Evolutionary conservation across 64 coral and sea anemone species (phyloP).

Genomic region (Platygyra sinensis): DNA sequence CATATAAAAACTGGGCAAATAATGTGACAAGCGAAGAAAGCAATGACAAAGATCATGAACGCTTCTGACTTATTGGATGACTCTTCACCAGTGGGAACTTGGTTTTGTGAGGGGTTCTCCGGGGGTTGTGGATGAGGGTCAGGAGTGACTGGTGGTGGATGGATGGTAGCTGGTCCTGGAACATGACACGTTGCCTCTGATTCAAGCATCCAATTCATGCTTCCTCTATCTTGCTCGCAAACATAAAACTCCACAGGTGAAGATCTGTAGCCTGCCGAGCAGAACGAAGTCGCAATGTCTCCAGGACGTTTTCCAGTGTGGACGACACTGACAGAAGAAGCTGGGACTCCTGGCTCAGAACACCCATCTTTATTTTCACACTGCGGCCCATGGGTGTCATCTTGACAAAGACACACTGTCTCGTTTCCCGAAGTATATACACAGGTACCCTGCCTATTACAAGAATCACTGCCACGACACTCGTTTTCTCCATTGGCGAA

Average conservation of each 20-base stretch:
- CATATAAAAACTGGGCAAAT: conserved; percentile 48
- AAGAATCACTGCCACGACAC: not conserved
- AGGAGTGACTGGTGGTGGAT: not conserved
- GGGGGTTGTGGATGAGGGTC: not conserved
- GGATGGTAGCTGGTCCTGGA: not conserved
- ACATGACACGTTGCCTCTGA: conserved; percentile 38
- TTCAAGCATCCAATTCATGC: conserved; percentile 24
- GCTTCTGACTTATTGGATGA: conserved; percentile 4
- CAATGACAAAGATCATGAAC: conserved; percentile 58
- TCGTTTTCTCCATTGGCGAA: conserved; percentile 38
- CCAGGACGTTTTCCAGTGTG: conserved; percentile 25
- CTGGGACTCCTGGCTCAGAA: not conserved
- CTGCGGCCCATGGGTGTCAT: not conserved
- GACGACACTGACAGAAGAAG: not conserved
- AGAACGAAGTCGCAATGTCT: conserved; percentile 56
- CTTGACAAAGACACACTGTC: conserved; percentile 32
- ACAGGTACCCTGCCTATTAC: conserved; percentile 30
- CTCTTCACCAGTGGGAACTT: not conserved
- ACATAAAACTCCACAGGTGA: conserved; percentile 44
- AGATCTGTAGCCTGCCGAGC: conserved; percentile 19
- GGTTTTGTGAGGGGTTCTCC: not conserved
- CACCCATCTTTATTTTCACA: conserved; percentile 37
- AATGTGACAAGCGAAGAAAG: conserved; percentile 47
- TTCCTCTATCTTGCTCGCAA: not conserved
- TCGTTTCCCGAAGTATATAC: conserved; percentile 60